Percentiles rank a stretch among this genome's conserved stretches.
phyloP scores from a whole-genome alignment of 1,140 invertebrate genomes.

The Drosophila mojavensis region DNA sequence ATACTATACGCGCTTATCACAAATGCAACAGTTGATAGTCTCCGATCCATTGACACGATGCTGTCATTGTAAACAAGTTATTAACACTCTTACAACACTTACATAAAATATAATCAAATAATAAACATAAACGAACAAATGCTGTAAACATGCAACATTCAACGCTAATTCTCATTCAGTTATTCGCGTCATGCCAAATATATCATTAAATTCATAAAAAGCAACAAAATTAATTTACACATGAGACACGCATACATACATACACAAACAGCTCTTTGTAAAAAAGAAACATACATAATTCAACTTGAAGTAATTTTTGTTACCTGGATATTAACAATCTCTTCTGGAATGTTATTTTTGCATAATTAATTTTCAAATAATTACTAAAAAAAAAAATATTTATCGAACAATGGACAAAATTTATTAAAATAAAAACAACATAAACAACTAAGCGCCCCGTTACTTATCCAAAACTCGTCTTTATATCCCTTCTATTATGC shows the following conservation, averaged over 20 bases:
- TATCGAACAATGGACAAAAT: constrained; percentile 50
- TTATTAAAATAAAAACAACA: constrained; percentile 5
- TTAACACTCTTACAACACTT: neutral
- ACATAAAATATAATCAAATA: constrained; percentile 18
- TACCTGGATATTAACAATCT: constrained; percentile 37
- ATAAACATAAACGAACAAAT: neutral
- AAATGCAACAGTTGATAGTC: too few relatives aligned
- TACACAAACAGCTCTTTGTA: constrained; percentile 36
- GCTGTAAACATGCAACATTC: constrained; percentile 14
- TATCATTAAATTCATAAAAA: constrained; percentile 20
- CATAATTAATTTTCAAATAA: constrained; percentile 75
- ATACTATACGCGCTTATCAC: too few relatives aligned
- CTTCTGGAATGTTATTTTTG: constrained; percentile 68
- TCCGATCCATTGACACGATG: neutral
- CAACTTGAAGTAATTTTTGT: constrained; percentile 17
- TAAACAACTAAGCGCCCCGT: constrained; percentile 10
- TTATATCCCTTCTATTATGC: constrained; percentile 79
- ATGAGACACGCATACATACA: constrained; percentile 25
- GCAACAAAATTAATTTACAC: constrained; percentile 20
- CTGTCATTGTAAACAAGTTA: neutral
- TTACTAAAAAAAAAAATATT: constrained; percentile 58
- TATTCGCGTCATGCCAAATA: constrained; percentile 40
- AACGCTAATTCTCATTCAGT: constrained; percentile 6
- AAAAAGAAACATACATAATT: constrained; percentile 24
- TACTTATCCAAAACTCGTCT: constrained; percentile 60